Evolutionary conservation across 2,888 invertebrate genomes (phyloP).

Genomic region (Cotesia congregata): DNA sequence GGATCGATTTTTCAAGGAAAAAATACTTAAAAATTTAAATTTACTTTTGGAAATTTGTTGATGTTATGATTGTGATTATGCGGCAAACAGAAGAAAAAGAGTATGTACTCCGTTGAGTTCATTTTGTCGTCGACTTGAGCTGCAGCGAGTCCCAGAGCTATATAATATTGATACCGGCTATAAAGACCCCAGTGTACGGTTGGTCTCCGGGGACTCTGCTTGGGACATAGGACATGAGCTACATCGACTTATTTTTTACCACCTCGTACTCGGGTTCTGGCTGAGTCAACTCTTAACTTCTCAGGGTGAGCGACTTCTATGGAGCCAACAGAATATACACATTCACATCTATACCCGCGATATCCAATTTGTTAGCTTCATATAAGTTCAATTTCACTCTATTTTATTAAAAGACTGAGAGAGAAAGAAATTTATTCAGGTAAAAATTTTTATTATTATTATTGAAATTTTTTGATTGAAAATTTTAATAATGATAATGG

Average conservation of each 20-base stretch:
- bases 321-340: neutral
- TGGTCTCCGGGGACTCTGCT: neutral
- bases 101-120: neutral
- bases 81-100: too few relatives aligned
- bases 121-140: neutral
- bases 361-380: neutral
- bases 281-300: conserved; percentile 34
- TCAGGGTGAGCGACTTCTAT: conserved; percentile 42
- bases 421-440: neutral
- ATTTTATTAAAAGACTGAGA: neutral
- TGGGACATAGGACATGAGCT: neutral
- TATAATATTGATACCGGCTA: neutral
- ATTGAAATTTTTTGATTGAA: too few relatives aligned
- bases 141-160: neutral
- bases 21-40: too few relatives aligned
- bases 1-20: too few relatives aligned
- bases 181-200: neutral
- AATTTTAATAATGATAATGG: too few relatives aligned
- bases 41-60: too few relatives aligned
- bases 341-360: conserved; percentile 12
- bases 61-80: too few relatives aligned
- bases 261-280: neutral
- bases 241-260: conserved; percentile 1
- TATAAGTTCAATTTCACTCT: neutral
- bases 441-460: neutral